phyloP scores from a whole-genome alignment of 1,140 invertebrate species.

The Zaprionus kolodkinae region DNA sequence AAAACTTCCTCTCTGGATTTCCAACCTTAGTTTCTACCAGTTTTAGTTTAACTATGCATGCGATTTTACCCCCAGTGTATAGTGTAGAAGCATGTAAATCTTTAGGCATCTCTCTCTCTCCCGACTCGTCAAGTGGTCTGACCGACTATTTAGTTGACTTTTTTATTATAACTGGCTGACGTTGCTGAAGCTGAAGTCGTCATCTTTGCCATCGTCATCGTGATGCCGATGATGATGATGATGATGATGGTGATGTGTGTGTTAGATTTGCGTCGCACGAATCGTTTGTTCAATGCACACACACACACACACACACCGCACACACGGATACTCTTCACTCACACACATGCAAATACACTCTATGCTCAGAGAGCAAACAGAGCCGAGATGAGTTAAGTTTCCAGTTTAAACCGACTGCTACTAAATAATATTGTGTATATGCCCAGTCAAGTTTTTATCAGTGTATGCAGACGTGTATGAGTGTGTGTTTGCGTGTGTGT shows the following conservation, averaged over 20 bases:
- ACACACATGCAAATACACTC: constrained; percentile 2
- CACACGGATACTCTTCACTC: constrained; percentile 22
- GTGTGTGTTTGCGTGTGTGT: constrained; percentile 32
- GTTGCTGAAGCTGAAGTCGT: constrained; percentile 22
- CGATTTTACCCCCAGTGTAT: neutral
- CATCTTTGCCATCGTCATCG: constrained; percentile 20
- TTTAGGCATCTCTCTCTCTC: constrained; percentile 15
- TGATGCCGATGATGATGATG: constrained; percentile 2
- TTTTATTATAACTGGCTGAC: constrained; percentile 39
- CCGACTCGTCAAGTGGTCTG: constrained; percentile 35
- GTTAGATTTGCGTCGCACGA: constrained; percentile 77
- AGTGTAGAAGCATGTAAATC: constrained; percentile 7
- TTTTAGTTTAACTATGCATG: neutral
- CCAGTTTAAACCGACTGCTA: constrained; percentile 75
- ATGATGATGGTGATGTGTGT: constrained; percentile 31
- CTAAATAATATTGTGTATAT: constrained; percentile 52
- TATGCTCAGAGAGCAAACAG: neutral
- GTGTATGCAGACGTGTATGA: constrained; percentile 10
- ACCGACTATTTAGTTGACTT: constrained; percentile 51
- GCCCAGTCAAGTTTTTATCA: constrained; percentile 37
- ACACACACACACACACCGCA: constrained; percentile 51
- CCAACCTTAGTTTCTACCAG: constrained; percentile 2
- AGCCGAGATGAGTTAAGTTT: constrained; percentile 40
- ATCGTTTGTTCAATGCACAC: constrained; percentile 64
- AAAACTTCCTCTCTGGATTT: neutral